These are phyloP conservation scores for Sebastes cheni DNA, from an alignment of 2,797 vertebrate genomes.

Conservation along the genomic window DNA sequence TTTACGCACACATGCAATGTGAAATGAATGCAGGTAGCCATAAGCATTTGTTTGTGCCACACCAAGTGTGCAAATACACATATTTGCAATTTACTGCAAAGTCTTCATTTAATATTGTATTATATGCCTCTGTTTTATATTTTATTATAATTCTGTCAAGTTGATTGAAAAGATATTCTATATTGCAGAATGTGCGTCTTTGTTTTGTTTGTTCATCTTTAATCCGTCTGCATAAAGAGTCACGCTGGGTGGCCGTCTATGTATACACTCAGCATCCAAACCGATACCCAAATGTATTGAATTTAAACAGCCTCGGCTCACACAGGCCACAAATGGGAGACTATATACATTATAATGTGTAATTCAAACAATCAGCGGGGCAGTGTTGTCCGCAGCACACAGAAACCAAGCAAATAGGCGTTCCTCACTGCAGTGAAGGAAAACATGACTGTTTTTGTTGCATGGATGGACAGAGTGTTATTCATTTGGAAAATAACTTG, in stretches of 20 bases:
- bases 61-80: slow-evolving; percentile 63
- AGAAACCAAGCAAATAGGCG: slow-evolving; percentile 61
- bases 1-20: slow-evolving; percentile 45
- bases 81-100: slow-evolving; percentile 72
- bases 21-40: slow-evolving; percentile 78
- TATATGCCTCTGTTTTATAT: slow-evolving; percentile 70
- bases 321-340: slow-evolving; percentile 53
- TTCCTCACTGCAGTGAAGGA: slow-evolving; percentile 64
- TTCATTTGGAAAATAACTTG: slow-evolving; percentile 62
- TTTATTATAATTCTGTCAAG: slow-evolving; percentile 68
- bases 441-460: slow-evolving; percentile 68
- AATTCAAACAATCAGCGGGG: slow-evolving; percentile 67
- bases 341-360: slow-evolving; percentile 72
- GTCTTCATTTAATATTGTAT: slow-evolving; percentile 62
- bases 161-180: slow-evolving; percentile 69
- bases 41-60: slow-evolving; percentile 72
- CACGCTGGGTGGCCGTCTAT: slow-evolving; percentile 77
- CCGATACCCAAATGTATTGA: slow-evolving; percentile 69
- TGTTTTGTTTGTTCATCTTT: slow-evolving; percentile 77
- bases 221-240: slow-evolving; percentile 76
- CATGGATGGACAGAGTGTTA: slow-evolving; percentile 53
- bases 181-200: slow-evolving; percentile 72
- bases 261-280: slow-evolving; percentile 56
- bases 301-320: slow-evolving; percentile 71
- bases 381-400: slow-evolving; percentile 47